Evolutionary conservation across 2,113 vertebrate genomes (phyloP).

Genomic region (Plectropomus leopardus): DNA sequence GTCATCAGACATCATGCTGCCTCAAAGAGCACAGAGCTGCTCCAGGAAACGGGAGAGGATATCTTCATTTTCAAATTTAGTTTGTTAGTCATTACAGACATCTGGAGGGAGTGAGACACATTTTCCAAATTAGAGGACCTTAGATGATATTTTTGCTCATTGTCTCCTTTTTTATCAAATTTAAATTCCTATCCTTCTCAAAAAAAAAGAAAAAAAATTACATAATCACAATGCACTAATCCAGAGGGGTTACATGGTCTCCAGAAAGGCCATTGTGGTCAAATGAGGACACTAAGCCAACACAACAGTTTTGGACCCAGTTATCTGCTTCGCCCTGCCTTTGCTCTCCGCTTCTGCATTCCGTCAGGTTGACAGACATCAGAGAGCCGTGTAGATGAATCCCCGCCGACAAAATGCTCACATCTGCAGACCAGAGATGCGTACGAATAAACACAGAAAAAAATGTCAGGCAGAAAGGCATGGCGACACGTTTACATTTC

Average conservation of each 20-base stretch:
- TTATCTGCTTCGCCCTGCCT: conserved; percentile 11
- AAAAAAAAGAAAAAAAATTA: conserved; percentile 33
- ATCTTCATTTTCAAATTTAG: conserved; percentile 23
- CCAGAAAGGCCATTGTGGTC: conserved; percentile 20
- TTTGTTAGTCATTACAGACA: conserved; percentile 63
- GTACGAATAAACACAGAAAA: conserved; percentile 41
- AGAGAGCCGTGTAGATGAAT: conserved; percentile 27
- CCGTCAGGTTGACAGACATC: conserved; percentile 21
- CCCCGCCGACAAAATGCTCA: conserved; percentile 27
- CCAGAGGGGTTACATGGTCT: conserved; percentile 34
- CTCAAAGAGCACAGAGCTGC: conserved; percentile 30
- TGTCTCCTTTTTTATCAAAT: conserved; percentile 20
- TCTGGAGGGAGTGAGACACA: conserved; percentile 67
- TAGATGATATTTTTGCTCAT: not conserved
- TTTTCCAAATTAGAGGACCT: conserved; percentile 71
- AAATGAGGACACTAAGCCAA: conserved; percentile 32
- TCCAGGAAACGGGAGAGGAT: conserved; percentile 54
- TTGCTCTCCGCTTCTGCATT: conserved; percentile 25
- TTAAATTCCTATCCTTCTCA: conserved; percentile 2
- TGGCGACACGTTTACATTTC: conserved; percentile 68
- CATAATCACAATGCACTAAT: conserved; percentile 2
- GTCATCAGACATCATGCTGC: conserved; percentile 40
- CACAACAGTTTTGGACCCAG: not conserved
- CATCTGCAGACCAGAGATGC: conserved; percentile 73
- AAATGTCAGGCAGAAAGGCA: conserved; percentile 35